Conservation (phyloP, 2,797 vertebrate genomes). For the Gymnoscopelus microlampas region DNA sequence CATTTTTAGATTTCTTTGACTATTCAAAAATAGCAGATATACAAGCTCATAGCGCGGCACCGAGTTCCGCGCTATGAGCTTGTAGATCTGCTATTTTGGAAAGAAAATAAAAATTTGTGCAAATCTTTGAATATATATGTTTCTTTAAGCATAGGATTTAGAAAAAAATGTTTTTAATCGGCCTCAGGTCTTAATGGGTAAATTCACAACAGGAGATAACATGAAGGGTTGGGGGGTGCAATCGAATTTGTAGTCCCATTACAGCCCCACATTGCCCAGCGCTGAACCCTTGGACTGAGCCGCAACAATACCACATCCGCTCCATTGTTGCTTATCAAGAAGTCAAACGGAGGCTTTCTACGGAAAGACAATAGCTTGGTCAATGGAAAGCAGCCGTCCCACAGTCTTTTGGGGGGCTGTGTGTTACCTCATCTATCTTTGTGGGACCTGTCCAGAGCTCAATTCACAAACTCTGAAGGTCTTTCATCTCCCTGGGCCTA, state of each 20-base stretch:
- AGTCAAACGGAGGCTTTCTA: slow-evolving; percentile 59
- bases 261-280: slow-evolving; percentile 28
- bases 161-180: too few species aligned
- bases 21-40: too few species aligned
- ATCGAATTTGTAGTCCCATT: slow-evolving; percentile 46
- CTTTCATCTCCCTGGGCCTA: slow-evolving; percentile 77
- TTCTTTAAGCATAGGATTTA: too few species aligned
- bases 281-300: slow-evolving; percentile 45
- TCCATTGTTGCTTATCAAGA: slow-evolving; percentile 44
- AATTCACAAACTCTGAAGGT: slow-evolving; percentile 69
- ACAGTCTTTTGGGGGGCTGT: slow-evolving; percentile 60
- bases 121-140: too few species aligned
- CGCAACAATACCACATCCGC: slow-evolving; percentile 47
- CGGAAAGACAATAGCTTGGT: slow-evolving; percentile 61
- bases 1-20: too few species aligned
- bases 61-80: too few species aligned
- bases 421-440: slow-evolving; percentile 70
- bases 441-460: slow-evolving; percentile 73
- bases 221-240: neutral
- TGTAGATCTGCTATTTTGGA: too few species aligned
- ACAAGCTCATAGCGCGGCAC: too few species aligned
- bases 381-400: slow-evolving; percentile 64
- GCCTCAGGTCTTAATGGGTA: too few species aligned
- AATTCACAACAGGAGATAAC: neutral
- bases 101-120: too few species aligned